Evolutionary conservation across 1,140 invertebrate species (phyloP), one percentile per base, ranked within the genome.

Genomic region (Bombus waltoni): DNA sequence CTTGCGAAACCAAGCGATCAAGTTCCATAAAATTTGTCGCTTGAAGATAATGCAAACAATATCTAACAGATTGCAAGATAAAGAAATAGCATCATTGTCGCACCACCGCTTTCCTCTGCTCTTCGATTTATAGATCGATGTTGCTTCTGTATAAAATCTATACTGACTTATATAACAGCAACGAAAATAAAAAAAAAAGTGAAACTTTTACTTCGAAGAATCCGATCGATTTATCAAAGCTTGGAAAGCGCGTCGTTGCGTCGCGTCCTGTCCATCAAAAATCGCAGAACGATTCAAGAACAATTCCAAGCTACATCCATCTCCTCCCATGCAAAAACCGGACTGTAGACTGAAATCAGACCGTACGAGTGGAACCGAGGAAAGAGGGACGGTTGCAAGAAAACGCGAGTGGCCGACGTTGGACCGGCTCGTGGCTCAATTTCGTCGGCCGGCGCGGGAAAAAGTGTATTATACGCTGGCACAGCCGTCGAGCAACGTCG

Each of bases 401-500:
- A 81, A 68, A 78, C n/a, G 72, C 35, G 70, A 57, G 72, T 25
- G 59, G 32, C 6, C 66, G 44, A 77, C 53, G 59, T 57, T 65
- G 40, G 62, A 40, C 68, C 40, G 70, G 78, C 83, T 81, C 78
- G 77, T 81, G 83, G 78, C 83, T 85, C 83, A 74, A 85, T 81
- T 85, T 81, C 53, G 77, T 74, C 40, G 78, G 25, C 38, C 25
- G 59, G 35, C n/a, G 71, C 42, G 59, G 35, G 71, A 85, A 85
- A 81, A 85, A 85, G 78, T 81, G 78, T 71, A 85, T 85, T 81
- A 85, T 81, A 68, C 35, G 83, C 25, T 44, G 57, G 44, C 79
- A 81, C 79, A 62, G 71, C 84, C 79, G 79, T 85, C 76, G 57
- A 71, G 44, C 82, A 78, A n/a, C 82, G 75, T 72, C 83, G 78